phyloP scores from a whole-genome alignment of 2,888 invertebrate genomes.

The Clepsis dumicolana region DNA sequence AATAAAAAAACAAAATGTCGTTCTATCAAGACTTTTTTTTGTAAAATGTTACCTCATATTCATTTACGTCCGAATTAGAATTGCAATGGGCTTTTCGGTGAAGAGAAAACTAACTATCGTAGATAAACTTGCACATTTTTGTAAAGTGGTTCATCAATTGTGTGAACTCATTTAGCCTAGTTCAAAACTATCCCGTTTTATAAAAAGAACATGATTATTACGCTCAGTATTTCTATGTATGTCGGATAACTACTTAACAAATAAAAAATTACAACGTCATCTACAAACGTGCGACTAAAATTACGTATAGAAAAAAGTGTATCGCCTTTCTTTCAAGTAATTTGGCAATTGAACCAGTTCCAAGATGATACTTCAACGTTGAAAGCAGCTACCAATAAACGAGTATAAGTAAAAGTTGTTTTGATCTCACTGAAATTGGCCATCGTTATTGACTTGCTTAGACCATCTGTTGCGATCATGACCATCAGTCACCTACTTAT shows the following conservation, averaged over 20 bases:
- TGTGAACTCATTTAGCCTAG: neutral
- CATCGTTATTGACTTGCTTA: slow-evolving; percentile 33
- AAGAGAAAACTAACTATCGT: neutral
- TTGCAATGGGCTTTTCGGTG: neutral
- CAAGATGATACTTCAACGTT: slow-evolving; percentile 10
- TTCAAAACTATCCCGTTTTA: neutral
- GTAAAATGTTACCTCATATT: too few relatives aligned
- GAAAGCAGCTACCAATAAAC: slow-evolving; percentile 30
- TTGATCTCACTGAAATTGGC: slow-evolving; percentile 36
- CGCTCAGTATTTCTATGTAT: too few relatives aligned
- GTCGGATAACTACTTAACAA: too few relatives aligned
- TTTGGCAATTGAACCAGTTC: slow-evolving; percentile 26
- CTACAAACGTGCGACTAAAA: too few relatives aligned
- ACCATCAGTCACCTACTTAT: slow-evolving; percentile 15
- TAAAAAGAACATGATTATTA: too few relatives aligned
- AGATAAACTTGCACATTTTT: neutral
- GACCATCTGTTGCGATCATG: slow-evolving; percentile 7
- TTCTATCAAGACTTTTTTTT: too few relatives aligned
- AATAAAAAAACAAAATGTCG: too few relatives aligned
- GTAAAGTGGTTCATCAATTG: neutral
- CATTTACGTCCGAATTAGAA: too few relatives aligned
- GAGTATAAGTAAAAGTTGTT: slow-evolving; percentile 41
- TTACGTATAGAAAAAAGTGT: neutral
- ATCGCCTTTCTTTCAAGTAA: neutral
- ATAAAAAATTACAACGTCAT: too few relatives aligned